phyloP scores from a whole-genome alignment of 1,140 invertebrate genomes.

The Meloidogyne hapla region DNA sequence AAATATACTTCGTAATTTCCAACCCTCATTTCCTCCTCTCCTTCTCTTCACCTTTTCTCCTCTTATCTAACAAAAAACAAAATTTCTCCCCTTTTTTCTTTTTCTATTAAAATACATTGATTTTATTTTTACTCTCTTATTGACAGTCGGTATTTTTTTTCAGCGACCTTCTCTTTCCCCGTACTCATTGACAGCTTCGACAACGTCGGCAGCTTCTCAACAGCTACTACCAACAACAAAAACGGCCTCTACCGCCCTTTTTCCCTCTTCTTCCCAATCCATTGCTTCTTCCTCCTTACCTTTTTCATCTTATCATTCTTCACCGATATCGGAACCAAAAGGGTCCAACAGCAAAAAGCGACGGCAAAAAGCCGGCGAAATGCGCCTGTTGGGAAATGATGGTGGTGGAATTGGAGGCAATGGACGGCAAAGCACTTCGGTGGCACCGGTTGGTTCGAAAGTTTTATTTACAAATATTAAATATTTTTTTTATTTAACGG shows the following conservation, averaged over 20 bases:
- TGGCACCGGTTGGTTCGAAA: neutral
- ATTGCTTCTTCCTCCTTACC: constrained; percentile 1
- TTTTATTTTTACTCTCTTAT: neutral
- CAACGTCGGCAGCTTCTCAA: neutral
- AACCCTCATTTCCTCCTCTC: neutral
- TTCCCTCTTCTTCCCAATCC: neutral
- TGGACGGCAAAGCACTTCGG: neutral
- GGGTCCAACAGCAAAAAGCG: neutral
- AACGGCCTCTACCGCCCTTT: neutral
- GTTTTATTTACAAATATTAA: constrained; percentile 1
- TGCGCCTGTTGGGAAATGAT: constrained; percentile 1
- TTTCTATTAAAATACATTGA: neutral
- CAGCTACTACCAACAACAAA: no score
- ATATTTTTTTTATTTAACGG: neutral
- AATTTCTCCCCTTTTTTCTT: neutral
- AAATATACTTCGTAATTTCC: neutral
- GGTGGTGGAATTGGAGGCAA: neutral
- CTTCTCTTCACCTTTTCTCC: neutral
- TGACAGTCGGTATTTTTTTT: neutral
- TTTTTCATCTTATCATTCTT: constrained; percentile 6
- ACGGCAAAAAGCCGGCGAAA: neutral
- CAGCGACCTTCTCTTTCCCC: neutral
- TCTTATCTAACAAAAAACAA: neutral
- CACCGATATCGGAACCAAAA: neutral
- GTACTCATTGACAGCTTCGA: neutral